phyloP scores from a whole-genome alignment of 2,113 vertebrate species.

The Bujurquina vittata region DNA sequence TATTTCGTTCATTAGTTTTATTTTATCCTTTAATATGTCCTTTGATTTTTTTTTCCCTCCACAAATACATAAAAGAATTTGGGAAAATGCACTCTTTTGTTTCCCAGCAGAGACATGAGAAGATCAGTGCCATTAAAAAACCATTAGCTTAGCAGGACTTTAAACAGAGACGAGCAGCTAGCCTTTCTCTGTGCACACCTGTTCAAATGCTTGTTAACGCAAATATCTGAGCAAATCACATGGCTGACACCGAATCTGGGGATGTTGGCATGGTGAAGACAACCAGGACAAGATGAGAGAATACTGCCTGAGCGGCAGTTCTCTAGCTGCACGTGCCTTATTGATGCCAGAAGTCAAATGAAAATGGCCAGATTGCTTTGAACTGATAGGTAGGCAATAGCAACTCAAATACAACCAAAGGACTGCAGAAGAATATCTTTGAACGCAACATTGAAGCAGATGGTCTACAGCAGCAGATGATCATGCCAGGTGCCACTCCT shows the following conservation, averaged over 20 bases:
- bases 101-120: not conserved
- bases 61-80: not conserved
- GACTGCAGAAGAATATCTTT: no score
- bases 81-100: not conserved
- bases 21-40: not conserved
- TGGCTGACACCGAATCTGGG: not conserved
- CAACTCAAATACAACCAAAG: not conserved
- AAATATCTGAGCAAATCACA: not conserved
- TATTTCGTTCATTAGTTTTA: not conserved
- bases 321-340: not conserved
- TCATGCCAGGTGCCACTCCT: no score
- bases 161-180: not conserved
- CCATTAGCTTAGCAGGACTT: not conserved
- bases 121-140: not conserved
- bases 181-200: not conserved
- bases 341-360: not conserved
- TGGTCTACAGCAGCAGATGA: no score
- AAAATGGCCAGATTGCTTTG: not conserved
- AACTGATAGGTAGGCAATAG: not conserved
- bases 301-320: not conserved
- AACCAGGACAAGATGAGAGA: not conserved
- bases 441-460: no score
- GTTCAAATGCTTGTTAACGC: not conserved
- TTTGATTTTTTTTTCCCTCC: not conserved
- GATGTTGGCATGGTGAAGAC: not conserved